phyloP scores from a whole-genome alignment of 2,113 vertebrate genomes.

The Spermophilus dauricus region DNA sequence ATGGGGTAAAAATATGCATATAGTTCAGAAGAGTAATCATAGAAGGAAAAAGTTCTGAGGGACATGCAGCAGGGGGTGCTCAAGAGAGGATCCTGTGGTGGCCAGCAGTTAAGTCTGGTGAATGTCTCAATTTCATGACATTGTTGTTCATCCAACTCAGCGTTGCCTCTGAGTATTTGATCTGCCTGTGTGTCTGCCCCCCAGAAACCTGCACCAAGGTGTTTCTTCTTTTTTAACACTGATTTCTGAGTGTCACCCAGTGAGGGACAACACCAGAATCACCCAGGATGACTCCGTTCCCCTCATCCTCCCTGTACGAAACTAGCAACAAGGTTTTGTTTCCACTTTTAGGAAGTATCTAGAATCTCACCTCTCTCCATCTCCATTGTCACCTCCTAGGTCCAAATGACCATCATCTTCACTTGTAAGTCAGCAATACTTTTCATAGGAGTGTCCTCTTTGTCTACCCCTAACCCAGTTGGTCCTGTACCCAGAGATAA shows the following conservation, averaged over 20 bases:
- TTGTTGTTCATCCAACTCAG: not conserved
- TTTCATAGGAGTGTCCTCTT: not conserved
- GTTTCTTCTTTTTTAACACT: not conserved
- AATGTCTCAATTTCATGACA: not conserved
- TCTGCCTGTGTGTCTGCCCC: no score
- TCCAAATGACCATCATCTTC: not conserved
- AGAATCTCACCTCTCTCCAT: not conserved
- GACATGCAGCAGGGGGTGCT: not conserved
- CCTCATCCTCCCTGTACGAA: not conserved
- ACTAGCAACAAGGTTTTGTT: not conserved
- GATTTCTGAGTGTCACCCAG: not conserved
- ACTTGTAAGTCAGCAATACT: no score
- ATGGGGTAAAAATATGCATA: no score
- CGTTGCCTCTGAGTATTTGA: not conserved
- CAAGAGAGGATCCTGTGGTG: not conserved
- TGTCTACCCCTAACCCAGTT: not conserved
- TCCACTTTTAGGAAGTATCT: not conserved
- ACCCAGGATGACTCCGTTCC: not conserved
- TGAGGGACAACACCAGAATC: not conserved
- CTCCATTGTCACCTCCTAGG: not conserved
- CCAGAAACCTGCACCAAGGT: not conserved
- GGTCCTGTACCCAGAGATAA: not conserved
- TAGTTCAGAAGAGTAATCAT: not conserved
- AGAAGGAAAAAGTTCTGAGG: not conserved
- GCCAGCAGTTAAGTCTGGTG: not conserved